phyloP scores from a whole-genome alignment of 2,888 invertebrate genomes.

The Nomada goodeniana region DNA sequence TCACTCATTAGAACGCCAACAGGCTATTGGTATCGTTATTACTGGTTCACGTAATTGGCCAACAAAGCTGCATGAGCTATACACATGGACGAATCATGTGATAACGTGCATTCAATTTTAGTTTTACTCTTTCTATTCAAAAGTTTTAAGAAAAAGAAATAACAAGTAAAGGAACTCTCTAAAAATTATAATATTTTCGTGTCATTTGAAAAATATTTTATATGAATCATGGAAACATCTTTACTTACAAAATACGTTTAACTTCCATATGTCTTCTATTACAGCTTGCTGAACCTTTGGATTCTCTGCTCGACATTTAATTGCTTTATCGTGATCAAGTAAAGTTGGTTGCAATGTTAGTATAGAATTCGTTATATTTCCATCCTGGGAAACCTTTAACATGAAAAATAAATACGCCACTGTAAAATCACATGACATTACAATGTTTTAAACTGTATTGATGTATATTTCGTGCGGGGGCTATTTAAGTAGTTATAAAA shows the following conservation, averaged over 20 bases:
- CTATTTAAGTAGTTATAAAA: no score
- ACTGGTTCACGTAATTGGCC: no score
- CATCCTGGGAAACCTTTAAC: slow-evolving; percentile 91
- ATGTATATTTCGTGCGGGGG: not conserved
- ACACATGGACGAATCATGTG: no score
- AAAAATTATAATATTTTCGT: not conserved
- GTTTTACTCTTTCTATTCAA: no score
- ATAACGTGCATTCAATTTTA: no score
- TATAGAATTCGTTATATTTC: slow-evolving; percentile 92
- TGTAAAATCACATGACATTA: not conserved
- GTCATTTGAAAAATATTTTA: not conserved
- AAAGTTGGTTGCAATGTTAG: slow-evolving; percentile 91
- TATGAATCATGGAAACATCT: not conserved
- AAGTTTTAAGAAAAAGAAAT: no score
- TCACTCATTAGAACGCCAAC: no score
- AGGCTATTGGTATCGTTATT: no score
- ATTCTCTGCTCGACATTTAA: slow-evolving; percentile 94
- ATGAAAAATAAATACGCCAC: slow-evolving; percentile 39
- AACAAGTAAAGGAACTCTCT: no score
- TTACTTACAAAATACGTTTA: slow-evolving; percentile 94
- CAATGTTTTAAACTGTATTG: not conserved
- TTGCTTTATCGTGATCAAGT: slow-evolving; percentile 91
- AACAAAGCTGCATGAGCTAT: no score
- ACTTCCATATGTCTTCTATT: slow-evolving; percentile 91
- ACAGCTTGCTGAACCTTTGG: slow-evolving; percentile 89